phyloP scores from a whole-genome alignment of 1,140 invertebrate genomes.

The Leptonema lineaticorne region DNA sequence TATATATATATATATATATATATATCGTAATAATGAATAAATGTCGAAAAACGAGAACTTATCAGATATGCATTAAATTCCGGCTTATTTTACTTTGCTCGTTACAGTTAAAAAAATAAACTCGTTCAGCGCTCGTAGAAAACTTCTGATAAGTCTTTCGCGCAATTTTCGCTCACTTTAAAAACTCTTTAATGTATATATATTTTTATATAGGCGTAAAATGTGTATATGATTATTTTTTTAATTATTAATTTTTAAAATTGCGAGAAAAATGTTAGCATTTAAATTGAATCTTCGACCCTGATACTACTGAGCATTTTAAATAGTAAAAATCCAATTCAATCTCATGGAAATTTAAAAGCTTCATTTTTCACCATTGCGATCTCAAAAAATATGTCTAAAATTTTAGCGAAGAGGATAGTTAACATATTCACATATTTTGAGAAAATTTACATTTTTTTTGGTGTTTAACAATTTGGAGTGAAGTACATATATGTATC shows the following conservation, averaged over 20 bases:
- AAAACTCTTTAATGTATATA: too few species aligned
- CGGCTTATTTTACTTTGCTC: too few species aligned
- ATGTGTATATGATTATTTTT: too few species aligned
- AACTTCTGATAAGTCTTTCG: too few species aligned
- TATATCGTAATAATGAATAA: not conserved
- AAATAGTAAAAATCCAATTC: slow-evolving; percentile 3
- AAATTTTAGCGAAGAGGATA: slow-evolving; percentile 19
- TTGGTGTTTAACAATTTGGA: slow-evolving; percentile 42
- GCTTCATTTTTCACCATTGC: not conserved
- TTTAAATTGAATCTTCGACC: slow-evolving; percentile 24
- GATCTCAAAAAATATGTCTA: slow-evolving; percentile 23
- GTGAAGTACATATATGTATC: slow-evolving; percentile 30
- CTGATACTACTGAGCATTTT: slow-evolving; percentile 20
- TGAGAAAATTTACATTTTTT: slow-evolving; percentile 25
- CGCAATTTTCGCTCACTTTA: too few species aligned
- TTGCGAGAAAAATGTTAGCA: not conserved
- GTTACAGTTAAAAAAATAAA: too few species aligned
- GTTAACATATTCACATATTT: slow-evolving; percentile 7
- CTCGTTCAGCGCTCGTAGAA: too few species aligned
- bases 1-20: not conserved
- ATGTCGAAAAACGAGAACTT: too few species aligned
- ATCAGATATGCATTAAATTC: too few species aligned
- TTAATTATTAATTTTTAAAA: not conserved
- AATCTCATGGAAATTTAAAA: not conserved
- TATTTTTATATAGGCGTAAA: too few species aligned